Conservation (phyloP, 2,113 vertebrate species). For the Oceanites oceanicus region DNA sequence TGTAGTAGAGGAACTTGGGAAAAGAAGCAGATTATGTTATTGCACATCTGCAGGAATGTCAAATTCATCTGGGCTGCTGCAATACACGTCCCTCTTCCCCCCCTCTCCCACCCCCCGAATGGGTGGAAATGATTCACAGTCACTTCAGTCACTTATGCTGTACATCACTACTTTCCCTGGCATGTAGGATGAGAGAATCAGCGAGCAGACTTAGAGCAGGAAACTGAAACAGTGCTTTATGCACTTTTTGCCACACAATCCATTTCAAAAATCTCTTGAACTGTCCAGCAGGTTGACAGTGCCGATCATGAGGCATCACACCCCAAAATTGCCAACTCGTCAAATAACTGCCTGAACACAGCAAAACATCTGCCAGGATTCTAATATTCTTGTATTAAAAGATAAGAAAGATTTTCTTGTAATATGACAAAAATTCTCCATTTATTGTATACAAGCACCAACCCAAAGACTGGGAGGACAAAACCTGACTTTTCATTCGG, state of each 20-base stretch:
- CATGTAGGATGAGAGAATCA: background rate
- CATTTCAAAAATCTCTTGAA: background rate
- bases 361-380: background rate
- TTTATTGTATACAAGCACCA: background rate
- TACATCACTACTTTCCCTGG: background rate
- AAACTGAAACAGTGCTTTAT: conserved; percentile 1
- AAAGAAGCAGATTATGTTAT: conserved; percentile 45
- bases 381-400: background rate
- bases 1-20: background rate
- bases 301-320: background rate
- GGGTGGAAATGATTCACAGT: background rate
- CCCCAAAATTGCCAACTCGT: background rate
- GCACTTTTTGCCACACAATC: conserved; percentile 2
- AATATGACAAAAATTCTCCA: background rate
- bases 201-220: background rate
- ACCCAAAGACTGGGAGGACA: background rate
- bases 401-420: background rate
- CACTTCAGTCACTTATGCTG: conserved; percentile 1
- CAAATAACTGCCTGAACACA: background rate
- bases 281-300: background rate
- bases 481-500: background rate
- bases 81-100: background rate
- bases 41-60: conserved; percentile 43
- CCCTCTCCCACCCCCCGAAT: background rate
- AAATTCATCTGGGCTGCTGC: conserved; percentile 38